Evolutionary conservation across 2,888 invertebrate genomes (phyloP).

Genomic region (Galerucella calmariensis): DNA sequence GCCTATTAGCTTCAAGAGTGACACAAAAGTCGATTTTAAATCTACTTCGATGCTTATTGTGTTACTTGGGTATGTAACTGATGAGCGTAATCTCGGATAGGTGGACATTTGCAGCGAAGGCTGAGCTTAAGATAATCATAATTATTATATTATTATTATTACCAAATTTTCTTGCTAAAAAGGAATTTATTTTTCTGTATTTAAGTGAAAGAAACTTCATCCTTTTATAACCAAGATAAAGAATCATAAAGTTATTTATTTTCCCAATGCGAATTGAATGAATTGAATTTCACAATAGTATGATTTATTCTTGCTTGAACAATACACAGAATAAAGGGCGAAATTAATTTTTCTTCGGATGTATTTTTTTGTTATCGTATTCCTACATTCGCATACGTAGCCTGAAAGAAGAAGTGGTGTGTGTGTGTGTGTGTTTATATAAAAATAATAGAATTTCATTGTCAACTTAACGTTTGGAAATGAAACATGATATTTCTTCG

Average conservation of each 20-base stretch:
- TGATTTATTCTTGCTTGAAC: neutral
- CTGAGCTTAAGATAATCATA: too few relatives aligned
- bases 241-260: neutral
- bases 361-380: neutral
- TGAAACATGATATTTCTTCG: slow-evolving; percentile 5
- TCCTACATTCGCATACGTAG: neutral
- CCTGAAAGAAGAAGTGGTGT: neutral
- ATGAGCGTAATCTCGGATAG: too few relatives aligned
- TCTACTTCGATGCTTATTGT: too few relatives aligned
- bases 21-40: too few relatives aligned
- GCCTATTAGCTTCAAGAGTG: too few relatives aligned
- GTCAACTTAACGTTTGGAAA: slow-evolving; percentile 10
- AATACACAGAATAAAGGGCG: neutral
- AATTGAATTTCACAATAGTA: neutral
- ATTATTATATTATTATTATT: too few relatives aligned
- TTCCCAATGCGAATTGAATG: neutral
- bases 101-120: too few relatives aligned
- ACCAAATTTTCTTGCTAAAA: too few relatives aligned
- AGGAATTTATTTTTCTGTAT: too few relatives aligned
- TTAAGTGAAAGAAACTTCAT: neutral
- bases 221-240: neutral
- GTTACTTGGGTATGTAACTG: too few relatives aligned
- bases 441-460: slow-evolving; percentile 11
- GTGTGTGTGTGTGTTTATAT: neutral
- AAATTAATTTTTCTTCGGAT: neutral